Base-by-base conservation (phyloP, 1,140 invertebrate species). In the Papilio machaon region DNA sequence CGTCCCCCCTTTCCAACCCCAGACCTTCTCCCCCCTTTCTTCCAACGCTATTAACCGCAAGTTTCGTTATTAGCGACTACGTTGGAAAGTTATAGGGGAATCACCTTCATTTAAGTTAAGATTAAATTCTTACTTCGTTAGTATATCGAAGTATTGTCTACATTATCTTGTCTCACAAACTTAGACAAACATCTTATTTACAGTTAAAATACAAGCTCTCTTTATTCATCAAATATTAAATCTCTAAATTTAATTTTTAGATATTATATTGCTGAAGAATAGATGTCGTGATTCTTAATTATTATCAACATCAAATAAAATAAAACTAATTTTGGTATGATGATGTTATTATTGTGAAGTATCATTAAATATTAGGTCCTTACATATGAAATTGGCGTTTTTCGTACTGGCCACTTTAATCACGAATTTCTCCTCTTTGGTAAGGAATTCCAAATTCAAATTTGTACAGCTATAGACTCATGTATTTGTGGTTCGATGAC, bases 101-200 rank as follows among this genome's bases (percentile, higher is more conserved):
- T 91, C 89, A 92, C 91, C 88, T 92, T 91, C 86, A 91, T 91
- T 92, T 91, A 89, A 92, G 88, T 92, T 92, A 81, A 91, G 89
- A 91, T 91, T 91, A 91, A 90, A 91, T 89, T 91, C 88, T 90
- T 89, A 90, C 54, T 70, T 79, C 47, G n/a, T 81, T 81, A 78
- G 17, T 52, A 76, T 35, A 52, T 49, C 74, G 23, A 49, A 30
- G 19, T 76, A 30, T 49, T 76, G 23, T 54, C 74, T 76, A 54
- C 30, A 76, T 76, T 76, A 52, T 76, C 74, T 52, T 30, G 49
- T 76, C 64, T 35, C 13, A 23, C 60, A 67, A 35, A 70, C 4
- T 3, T 15, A 70, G 30, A 35, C 64, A 70, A 70, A 35, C 30
- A 70, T 70, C 64, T 70, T 70, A 70, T 38, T 70, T 38, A 35